These are phyloP conservation scores for Dynastes hyllus DNA, from an alignment of 2,888 invertebrate species.

Conservation along the genomic window DNA sequence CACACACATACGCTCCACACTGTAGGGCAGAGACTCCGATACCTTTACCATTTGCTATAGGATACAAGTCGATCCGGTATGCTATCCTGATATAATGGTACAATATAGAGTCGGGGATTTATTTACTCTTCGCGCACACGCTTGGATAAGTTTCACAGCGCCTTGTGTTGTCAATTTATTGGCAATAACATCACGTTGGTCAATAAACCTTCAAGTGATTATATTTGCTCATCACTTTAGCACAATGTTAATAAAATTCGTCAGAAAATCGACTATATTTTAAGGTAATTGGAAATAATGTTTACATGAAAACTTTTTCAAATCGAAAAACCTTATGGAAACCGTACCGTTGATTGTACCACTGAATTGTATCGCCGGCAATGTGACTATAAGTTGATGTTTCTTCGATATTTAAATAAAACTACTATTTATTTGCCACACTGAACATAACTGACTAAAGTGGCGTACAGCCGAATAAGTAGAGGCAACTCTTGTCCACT, in stretches of 20 bases:
- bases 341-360: too few relatives aligned
- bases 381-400: too few relatives aligned
- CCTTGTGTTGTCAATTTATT: conserved; percentile 29
- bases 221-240: conserved; percentile 4
- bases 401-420: too few relatives aligned
- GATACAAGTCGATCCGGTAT: conserved; percentile 42
- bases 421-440: too few relatives aligned
- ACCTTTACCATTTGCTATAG: conserved; percentile 38
- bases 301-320: too few relatives aligned
- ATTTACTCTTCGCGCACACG: conserved; percentile 34
- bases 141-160: conserved; percentile 26
- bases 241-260: not conserved
- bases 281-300: not conserved
- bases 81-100: conserved; percentile 28
- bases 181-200: conserved; percentile 34
- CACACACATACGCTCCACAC: conserved; percentile 9
- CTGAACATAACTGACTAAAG: too few relatives aligned
- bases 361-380: too few relatives aligned
- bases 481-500: too few relatives aligned
- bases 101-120: conserved; percentile 25
- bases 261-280: not conserved
- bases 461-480: too few relatives aligned
- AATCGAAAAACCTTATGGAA: too few relatives aligned
- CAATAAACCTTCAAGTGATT: conserved; percentile 25
- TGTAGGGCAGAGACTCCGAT: conserved; percentile 19